These are phyloP conservation scores for Tylochromis polylepis DNA, from an alignment of 2,113 vertebrate species.

Conservation along the genomic window DNA sequence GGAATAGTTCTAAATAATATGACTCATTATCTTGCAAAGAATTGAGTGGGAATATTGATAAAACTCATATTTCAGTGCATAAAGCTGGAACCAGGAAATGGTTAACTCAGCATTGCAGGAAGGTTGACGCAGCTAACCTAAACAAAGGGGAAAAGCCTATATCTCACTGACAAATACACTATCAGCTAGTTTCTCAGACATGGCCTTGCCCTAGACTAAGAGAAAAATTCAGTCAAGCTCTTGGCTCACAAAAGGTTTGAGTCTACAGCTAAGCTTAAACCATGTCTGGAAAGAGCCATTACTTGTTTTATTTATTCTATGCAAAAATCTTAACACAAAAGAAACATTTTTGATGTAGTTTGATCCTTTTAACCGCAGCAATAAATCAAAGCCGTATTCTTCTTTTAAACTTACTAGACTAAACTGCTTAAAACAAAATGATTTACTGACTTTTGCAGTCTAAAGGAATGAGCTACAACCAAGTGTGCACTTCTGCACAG, in stretches of 20 bases:
- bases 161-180: neutral
- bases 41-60: neutral
- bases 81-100: neutral
- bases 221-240: neutral
- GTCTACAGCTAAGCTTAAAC: neutral
- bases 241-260: neutral
- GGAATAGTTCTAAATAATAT: neutral
- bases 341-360: neutral
- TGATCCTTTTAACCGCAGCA: neutral
- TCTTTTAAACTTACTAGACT: neutral
- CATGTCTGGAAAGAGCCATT: neutral
- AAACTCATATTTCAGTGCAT: neutral
- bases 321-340: neutral
- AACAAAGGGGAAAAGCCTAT: neutral
- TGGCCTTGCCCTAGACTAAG: neutral
- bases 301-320: neutral
- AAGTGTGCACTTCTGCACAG: neutral
- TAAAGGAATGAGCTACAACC: neutral
- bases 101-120: neutral
- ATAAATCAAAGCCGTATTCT: neutral
- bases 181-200: neutral
- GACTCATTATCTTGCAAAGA: neutral
- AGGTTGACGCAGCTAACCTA: neutral
- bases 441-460: neutral
- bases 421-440: neutral